These are phyloP conservation scores for Platypus cylindrus DNA, from an alignment of 2,888 invertebrate genomes.

Conservation along the genomic window DNA sequence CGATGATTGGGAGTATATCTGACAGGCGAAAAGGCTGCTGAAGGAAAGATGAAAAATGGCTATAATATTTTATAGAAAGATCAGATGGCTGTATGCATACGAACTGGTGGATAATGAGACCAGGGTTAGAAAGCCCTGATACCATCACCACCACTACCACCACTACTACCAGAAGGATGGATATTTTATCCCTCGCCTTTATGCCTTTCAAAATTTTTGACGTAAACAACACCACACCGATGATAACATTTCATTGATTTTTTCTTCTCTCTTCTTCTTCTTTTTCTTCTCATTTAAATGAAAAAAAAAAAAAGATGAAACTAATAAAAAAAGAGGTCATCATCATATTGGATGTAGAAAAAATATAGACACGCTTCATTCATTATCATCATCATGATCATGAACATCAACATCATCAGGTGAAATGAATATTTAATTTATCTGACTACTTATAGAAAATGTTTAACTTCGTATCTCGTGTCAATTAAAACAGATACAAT, in stretches of 20 bases:
- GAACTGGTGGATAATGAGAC: constrained; percentile 38
- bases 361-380: too few species aligned
- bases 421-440: too few species aligned
- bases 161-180: too few species aligned
- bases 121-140: constrained; percentile 15
- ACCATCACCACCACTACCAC: constrained; percentile 11
- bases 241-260: neutral
- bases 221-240: constrained; percentile 1
- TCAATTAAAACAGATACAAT: constrained; percentile 15
- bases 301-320: neutral
- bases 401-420: too few species aligned
- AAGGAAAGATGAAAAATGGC: constrained; percentile 37
- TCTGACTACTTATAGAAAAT: constrained; percentile 4
- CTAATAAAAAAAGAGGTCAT: neutral
- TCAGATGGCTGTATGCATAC: constrained; percentile 39
- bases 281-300: too few species aligned
- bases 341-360: too few species aligned
- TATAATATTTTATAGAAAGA: constrained; percentile 39
- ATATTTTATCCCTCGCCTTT: constrained; percentile 10
- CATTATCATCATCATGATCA: too few species aligned
- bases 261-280: too few species aligned
- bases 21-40: constrained; percentile 36
- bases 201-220: neutral
- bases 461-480: constrained; percentile 8
- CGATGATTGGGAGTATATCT: constrained; percentile 34